phyloP scores from a whole-genome alignment of 2,888 invertebrate genomes.

The Eubasilissa splendida region DNA sequence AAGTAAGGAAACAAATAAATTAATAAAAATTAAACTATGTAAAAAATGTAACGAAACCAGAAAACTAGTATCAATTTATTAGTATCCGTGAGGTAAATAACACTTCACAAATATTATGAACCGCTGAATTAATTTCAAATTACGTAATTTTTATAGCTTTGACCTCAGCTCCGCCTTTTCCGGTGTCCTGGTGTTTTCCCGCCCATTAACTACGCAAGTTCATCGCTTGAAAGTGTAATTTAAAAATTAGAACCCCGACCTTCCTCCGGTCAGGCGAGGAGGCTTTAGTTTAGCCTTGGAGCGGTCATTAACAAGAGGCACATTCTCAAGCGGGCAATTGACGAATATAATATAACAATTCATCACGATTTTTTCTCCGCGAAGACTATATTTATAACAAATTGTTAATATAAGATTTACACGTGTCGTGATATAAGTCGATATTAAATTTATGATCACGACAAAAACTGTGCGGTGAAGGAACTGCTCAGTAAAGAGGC shows the following conservation, averaged over 20 bases:
- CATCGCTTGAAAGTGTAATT: not conserved
- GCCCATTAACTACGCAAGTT: not conserved
- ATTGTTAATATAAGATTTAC: not conserved
- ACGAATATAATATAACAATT: slow-evolving; percentile 26
- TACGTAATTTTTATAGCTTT: slow-evolving; percentile 8
- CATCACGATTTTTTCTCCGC: slow-evolving; percentile 22
- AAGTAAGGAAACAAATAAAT: no score
- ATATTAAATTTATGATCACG: slow-evolving; percentile 1
- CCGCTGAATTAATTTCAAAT: not conserved
- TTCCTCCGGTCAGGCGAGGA: slow-evolving; percentile 3
- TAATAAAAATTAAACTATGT: no score
- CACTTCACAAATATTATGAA: no score
- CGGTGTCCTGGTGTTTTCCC: slow-evolving; percentile 17
- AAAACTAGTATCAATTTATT: no score
- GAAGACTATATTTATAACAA: slow-evolving; percentile 19
- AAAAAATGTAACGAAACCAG: no score
- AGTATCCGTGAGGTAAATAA: no score
- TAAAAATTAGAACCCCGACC: slow-evolving; percentile 5
- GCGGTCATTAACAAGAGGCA: slow-evolving; percentile 38
- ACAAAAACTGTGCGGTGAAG: not conserved
- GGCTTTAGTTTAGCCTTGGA: slow-evolving; percentile 7
- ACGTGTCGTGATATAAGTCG: not conserved
- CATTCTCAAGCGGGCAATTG: slow-evolving; percentile 25
- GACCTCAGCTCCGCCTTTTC: slow-evolving; percentile 22
- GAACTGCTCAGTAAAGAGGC: no score